phyloP scores from a whole-genome alignment of 2,888 invertebrate genomes.

The Zhuqinia jingwanae region DNA sequence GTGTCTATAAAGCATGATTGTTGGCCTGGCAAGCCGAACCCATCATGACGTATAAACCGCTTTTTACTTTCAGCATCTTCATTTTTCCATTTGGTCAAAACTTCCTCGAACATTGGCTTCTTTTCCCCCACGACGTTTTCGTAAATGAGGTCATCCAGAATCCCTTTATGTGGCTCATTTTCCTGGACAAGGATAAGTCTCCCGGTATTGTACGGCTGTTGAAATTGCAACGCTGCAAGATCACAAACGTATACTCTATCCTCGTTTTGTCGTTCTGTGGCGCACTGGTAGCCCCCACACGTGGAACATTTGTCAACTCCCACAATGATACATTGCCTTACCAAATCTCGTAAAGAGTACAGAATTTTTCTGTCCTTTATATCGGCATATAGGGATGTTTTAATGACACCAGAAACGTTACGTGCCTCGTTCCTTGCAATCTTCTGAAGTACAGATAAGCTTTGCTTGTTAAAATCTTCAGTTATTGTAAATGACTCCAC shows the following conservation, averaged over 20 bases:
- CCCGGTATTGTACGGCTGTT: constrained; percentile 72
- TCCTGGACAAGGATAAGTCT: constrained; percentile 61
- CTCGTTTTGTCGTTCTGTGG: background rate
- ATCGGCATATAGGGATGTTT: constrained; percentile 52
- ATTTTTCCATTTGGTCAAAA: background rate
- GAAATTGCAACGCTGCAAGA: constrained; percentile 74
- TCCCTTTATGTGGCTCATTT: constrained; percentile 44
- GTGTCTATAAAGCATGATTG: constrained; percentile 64
- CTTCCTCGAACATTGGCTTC: constrained; percentile 46
- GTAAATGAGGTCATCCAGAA: constrained; percentile 73
- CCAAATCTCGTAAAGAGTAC: constrained; percentile 68
- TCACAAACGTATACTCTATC: constrained; percentile 67
- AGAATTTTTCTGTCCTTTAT: constrained; percentile 51
- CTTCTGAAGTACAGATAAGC: constrained; percentile 58
- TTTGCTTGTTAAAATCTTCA: constrained; percentile 58
- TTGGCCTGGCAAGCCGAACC: constrained; percentile 51
- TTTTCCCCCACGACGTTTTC: constrained; percentile 73
- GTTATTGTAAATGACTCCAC: constrained; percentile 49
- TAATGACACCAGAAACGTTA: constrained; percentile 69
- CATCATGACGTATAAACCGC: constrained; percentile 56
- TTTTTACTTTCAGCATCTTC: background rate
- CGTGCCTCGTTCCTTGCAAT: constrained; percentile 65
- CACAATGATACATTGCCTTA: constrained; percentile 68
- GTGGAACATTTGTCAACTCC: constrained; percentile 57
- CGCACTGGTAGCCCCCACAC: constrained; percentile 69